These are phyloP conservation scores for Paracanthobrama guichenoti DNA, from an alignment of 2,113 vertebrate genomes.

Conservation along the genomic window DNA sequence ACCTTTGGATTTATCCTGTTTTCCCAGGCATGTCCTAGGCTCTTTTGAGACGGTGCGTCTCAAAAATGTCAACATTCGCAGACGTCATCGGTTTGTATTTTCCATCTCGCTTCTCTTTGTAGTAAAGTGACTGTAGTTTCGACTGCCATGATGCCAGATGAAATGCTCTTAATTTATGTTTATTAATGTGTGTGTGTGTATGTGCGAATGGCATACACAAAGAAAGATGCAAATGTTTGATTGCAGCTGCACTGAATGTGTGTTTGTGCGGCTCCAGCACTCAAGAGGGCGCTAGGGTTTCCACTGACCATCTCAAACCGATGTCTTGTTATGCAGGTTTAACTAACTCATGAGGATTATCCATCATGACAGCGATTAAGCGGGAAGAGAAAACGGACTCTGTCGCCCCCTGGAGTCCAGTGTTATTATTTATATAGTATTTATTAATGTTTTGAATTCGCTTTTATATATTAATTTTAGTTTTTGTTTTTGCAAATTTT, in stretches of 20 bases:
- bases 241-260: too few relatives aligned
- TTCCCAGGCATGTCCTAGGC: background rate
- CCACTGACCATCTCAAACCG: background rate
- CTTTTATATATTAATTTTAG: background rate
- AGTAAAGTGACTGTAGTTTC: background rate
- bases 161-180: constrained; percentile 12
- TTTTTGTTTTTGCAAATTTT: background rate
- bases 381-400: background rate
- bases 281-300: background rate
- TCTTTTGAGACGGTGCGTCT: background rate
- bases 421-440: background rate
- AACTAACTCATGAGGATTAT: background rate
- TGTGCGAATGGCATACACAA: background rate
- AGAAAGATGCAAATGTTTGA: background rate
- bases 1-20: background rate
- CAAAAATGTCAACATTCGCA: background rate
- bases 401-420: background rate
- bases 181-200: constrained; percentile 16
- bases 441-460: background rate
- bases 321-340: background rate
- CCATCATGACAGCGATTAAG: background rate
- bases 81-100: background rate
- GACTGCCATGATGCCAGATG: constrained; percentile 1
- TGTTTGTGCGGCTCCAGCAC: too few relatives aligned
- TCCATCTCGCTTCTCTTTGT: background rate